Evolutionary conservation across 2,888 invertebrate genomes (phyloP).

Genomic region (Oligia fasciuncula): DNA sequence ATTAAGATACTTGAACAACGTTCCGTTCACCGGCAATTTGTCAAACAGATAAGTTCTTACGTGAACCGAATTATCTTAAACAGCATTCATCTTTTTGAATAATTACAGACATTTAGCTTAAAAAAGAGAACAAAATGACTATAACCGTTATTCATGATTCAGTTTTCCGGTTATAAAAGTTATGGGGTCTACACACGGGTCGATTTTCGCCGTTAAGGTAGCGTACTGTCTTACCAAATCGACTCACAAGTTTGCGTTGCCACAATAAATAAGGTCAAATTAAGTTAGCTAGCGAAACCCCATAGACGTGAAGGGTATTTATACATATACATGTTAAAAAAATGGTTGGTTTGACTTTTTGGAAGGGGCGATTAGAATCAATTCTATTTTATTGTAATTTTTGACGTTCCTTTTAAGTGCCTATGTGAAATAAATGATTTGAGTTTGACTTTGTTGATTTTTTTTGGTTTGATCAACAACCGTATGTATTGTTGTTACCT

Average conservation of each 20-base stretch:
- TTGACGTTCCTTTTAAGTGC: too few relatives aligned
- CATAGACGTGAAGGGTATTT: too few relatives aligned
- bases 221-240: not conserved
- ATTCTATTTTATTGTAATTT: too few relatives aligned
- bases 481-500: too few relatives aligned
- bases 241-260: too few relatives aligned
- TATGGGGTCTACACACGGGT: not conserved
- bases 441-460: not conserved
- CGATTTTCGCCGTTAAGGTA: not conserved
- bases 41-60: conserved; percentile 86
- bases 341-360: not conserved
- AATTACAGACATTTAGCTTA: conserved; percentile 79
- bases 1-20: conserved; percentile 80
- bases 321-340: not conserved
- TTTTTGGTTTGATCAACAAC: not conserved
- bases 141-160: conserved; percentile 64
- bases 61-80: conserved; percentile 86
- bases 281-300: too few relatives aligned
- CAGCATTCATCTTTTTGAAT: conserved; percentile 85
- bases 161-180: conserved; percentile 33
- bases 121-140: conserved; percentile 70
- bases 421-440: too few relatives aligned
- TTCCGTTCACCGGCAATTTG: conserved; percentile 83
- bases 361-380: too few relatives aligned
- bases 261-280: not conserved